phyloP scores from a whole-genome alignment of 2,888 invertebrate genomes.

The Cylloceria caligata region DNA sequence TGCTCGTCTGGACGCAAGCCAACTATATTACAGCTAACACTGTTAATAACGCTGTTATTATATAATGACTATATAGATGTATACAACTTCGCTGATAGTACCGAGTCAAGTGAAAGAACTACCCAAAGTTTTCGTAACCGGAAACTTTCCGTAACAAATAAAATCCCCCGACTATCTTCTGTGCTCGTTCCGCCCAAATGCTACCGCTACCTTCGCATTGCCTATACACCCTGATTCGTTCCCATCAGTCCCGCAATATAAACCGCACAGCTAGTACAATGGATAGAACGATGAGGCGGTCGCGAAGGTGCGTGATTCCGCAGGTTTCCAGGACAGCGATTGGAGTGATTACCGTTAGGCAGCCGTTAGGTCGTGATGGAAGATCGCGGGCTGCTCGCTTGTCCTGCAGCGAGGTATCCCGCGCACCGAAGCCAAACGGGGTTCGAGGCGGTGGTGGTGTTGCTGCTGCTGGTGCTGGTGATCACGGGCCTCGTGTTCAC shows the following conservation, averaged over 20 bases:
- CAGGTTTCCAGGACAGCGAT: conserved; percentile 75
- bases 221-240: conserved; percentile 2
- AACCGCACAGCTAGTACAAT: conserved; percentile 15
- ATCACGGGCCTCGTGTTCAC: conserved; percentile 70
- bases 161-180: neutral
- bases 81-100: conserved; percentile 1
- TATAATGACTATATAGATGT: too few relatives aligned
- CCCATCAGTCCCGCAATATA: neutral
- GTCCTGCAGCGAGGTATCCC: conserved; percentile 26
- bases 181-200: neutral
- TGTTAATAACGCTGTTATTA: neutral
- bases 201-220: neutral
- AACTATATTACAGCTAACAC: neutral
- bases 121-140: conserved; percentile 52
- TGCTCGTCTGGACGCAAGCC: neutral
- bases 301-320: conserved; percentile 67
- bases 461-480: conserved; percentile 16
- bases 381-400: conserved; percentile 45
- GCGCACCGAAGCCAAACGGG: conserved; percentile 52
- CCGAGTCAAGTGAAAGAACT: conserved; percentile 46
- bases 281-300: conserved; percentile 33
- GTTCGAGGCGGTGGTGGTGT: conserved; percentile 39
- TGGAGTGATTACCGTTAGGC: conserved; percentile 75
- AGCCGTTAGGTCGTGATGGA: conserved; percentile 67
- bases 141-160: neutral